Base-by-base conservation (phyloP, 1,140 invertebrate genomes). In the Planococcus citri region DNA sequence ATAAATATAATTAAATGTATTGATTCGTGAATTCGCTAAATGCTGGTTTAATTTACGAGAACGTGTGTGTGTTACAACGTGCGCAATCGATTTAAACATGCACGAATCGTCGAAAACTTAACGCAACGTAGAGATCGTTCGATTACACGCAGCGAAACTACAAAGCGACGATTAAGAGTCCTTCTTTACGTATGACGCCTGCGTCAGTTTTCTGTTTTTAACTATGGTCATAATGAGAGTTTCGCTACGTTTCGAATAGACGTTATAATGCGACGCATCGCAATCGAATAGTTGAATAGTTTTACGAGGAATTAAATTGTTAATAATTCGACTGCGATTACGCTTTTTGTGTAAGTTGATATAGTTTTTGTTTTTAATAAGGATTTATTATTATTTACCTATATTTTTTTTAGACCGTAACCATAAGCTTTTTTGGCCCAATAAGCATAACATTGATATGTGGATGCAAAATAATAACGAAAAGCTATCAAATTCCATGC, bases 1-100 rank as follows among this genome's bases (percentile, higher is more conserved):
- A 64, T 64, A 64, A 24, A 64, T 64, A 64, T 64, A 25, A 64
- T 64, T 64, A 64, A 64, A 64, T 64, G 60, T 64, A 24, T 64
- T 64, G 60, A 64, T 64, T 64, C 25, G 22, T 64, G 60, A 64
- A 25, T 64, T 64, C 60, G 60, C 24, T 64, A 64, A 64, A 64
- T 27, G 60, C 60, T 64, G 60, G 60, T 22, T 27, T 64, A 24
- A 64, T 24, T 64, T 64, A 21, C 60, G 60, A 64, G 60, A 64
- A 64, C 60, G 60, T 64, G 60, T 64, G n/a, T n/a, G n/a, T n/a
- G n/a, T 64, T 64, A 25, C 60, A 25, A 27, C 60, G 60, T 64
- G 25, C 60, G 60, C 60, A 64, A 64, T 64, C 60, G 60, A 64
- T 64, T 64, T 64, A 24, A 64, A 24, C n/a, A n/a, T 25, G 60